phyloP scores from a whole-genome alignment of 2,888 invertebrate species.

The Lottia gigantea region DNA sequence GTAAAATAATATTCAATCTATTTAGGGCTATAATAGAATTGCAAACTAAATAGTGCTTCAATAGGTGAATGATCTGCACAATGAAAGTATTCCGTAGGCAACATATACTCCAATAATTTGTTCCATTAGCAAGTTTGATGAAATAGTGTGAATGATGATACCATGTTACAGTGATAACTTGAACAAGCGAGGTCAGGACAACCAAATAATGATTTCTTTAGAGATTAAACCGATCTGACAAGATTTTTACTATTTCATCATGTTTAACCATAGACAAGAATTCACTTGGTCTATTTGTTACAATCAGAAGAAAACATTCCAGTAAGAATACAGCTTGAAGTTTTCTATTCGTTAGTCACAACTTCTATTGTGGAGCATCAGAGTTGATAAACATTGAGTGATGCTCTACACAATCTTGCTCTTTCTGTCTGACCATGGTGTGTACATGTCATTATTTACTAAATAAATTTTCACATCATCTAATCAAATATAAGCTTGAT shows the following conservation, averaged over 20 bases:
- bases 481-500: neutral
- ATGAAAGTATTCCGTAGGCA: too few relatives aligned
- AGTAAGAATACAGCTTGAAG: neutral
- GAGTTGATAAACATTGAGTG: neutral
- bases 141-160: too few relatives aligned
- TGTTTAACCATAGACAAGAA: neutral
- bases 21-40: too few relatives aligned
- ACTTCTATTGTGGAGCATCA: neutral
- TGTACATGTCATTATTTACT: neutral
- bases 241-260: neutral
- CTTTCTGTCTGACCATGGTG: neutral
- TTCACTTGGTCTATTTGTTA: neutral
- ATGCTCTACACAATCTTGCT: neutral
- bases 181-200: too few relatives aligned
- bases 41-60: too few relatives aligned
- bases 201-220: constrained; percentile 1
- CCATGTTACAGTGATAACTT: too few relatives aligned
- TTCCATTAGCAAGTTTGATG: too few relatives aligned
- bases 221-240: neutral
- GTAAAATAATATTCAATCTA: too few relatives aligned
- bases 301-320: constrained; percentile 10
- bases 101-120: too few relatives aligned
- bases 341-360: neutral
- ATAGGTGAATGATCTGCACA: too few relatives aligned
- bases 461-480: neutral